phyloP scores from a whole-genome alignment of 2,888 invertebrate genomes.

The Coenonympha arcania region DNA sequence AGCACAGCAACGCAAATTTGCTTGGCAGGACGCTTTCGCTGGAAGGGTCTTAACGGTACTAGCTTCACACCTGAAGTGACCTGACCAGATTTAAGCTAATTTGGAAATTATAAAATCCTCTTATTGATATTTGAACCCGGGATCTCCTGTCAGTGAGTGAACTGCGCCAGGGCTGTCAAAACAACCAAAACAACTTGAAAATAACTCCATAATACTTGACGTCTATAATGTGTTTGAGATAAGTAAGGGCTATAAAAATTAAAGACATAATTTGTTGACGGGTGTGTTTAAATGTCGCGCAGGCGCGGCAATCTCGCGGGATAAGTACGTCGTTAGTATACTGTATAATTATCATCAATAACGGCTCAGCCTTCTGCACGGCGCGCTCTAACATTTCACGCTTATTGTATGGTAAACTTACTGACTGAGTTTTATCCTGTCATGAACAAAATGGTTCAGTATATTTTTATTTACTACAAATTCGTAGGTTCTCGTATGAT shows the following conservation, averaged over 20 bases:
- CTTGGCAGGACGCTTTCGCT: no score
- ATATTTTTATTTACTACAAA: not conserved
- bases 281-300: not conserved
- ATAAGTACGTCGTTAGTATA: conserved; percentile 10
- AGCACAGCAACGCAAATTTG: no score
- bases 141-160: no score
- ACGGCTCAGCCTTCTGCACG: conserved; percentile 4
- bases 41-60: no score
- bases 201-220: no score
- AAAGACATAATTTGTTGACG: not conserved
- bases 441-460: not conserved
- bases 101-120: no score
- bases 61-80: no score
- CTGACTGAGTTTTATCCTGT: not conserved
- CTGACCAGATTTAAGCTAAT: no score
- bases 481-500: no score
- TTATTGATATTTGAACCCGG: no score
- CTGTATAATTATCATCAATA: conserved; percentile 19
- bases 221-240: not conserved
- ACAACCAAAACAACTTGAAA: not conserved
- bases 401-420: conserved; percentile 7
- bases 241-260: not conserved
- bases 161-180: not conserved
- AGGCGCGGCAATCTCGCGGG: not conserved
- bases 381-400: conserved; percentile 8